Conservation (phyloP, 2,888 invertebrate genomes). For the Osmoderma eremita region DNA sequence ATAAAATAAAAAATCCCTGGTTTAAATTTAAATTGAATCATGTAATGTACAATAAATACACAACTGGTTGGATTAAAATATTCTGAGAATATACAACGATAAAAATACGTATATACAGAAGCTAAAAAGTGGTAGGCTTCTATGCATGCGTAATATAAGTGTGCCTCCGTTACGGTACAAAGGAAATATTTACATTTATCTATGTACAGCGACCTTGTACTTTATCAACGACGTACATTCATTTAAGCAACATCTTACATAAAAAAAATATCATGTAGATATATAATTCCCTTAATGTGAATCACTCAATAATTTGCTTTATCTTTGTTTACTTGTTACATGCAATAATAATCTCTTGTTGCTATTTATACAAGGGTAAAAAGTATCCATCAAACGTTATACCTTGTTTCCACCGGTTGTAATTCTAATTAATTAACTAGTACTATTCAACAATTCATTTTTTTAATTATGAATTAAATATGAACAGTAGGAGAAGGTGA, state of each 20-base stretch:
- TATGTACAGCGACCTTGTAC: conserved; percentile 14
- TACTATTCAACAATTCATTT: too few species aligned
- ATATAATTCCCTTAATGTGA: conserved; percentile 11
- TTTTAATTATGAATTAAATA: too few species aligned
- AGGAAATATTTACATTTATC: conserved; percentile 26
- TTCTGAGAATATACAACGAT: neutral
- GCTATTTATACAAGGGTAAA: too few species aligned
- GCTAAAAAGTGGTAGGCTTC: too few species aligned
- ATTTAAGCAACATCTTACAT: conserved; percentile 25
- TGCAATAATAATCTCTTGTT: too few species aligned
- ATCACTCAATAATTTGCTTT: neutral
- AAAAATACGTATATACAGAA: neutral
- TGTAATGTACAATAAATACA: neutral
- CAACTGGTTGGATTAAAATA: too few species aligned
- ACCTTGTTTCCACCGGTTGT: too few species aligned
- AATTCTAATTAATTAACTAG: too few species aligned
- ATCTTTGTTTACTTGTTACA: too few species aligned
- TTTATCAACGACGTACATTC: conserved; percentile 8
- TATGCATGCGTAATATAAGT: neutral
- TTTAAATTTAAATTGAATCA: neutral
- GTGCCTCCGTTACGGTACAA: neutral
- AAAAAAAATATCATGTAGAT: conserved; percentile 13
- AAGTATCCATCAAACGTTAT: too few species aligned
- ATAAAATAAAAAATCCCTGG: too few species aligned
- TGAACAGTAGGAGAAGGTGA: too few species aligned